phyloP scores from a whole-genome alignment of 2,797 vertebrate genomes.

The Poecilia picta region DNA sequence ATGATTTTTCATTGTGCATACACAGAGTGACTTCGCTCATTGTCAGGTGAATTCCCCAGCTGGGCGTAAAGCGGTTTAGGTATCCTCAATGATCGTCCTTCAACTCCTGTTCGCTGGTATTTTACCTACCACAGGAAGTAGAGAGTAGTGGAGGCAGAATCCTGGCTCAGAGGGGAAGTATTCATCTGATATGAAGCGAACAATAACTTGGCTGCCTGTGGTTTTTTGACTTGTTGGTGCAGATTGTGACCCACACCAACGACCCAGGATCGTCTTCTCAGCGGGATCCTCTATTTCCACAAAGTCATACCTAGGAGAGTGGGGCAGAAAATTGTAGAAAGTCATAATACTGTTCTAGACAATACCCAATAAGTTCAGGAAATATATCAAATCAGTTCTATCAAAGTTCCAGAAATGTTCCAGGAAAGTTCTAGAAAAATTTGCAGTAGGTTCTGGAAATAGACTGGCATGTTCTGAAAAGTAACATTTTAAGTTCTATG shows the following conservation, averaged over 20 bases:
- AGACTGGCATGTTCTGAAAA: neutral
- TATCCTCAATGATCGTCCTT: neutral
- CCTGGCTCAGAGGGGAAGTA: conserved; percentile 97
- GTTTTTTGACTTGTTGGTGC: conserved; percentile 86
- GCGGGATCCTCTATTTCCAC: conserved; percentile 94
- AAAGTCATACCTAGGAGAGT: conserved; percentile 90
- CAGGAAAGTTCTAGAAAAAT: neutral
- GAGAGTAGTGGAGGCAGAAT: conserved; percentile 93
- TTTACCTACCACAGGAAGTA: conserved; percentile 85
- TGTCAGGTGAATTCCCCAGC: neutral
- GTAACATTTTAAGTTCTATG: neutral
- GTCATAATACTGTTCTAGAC: neutral
- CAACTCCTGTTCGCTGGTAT: neutral
- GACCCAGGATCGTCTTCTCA: conserved; percentile 88
- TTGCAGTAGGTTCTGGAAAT: neutral
- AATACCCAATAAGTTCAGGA: neutral
- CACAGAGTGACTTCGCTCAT: conserved; percentile 8
- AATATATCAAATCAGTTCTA: neutral
- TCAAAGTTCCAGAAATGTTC: neutral
- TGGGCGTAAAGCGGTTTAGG: neutral
- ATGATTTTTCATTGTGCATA: conserved; percentile 33
- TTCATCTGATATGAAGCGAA: conserved; percentile 95
- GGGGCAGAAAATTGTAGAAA: neutral
- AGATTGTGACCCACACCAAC: conserved; percentile 92
- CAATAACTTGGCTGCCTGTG: conserved; percentile 92